Base-by-base conservation (phyloP, 2,888 invertebrate genomes). In the Aporophyla nigra region DNA sequence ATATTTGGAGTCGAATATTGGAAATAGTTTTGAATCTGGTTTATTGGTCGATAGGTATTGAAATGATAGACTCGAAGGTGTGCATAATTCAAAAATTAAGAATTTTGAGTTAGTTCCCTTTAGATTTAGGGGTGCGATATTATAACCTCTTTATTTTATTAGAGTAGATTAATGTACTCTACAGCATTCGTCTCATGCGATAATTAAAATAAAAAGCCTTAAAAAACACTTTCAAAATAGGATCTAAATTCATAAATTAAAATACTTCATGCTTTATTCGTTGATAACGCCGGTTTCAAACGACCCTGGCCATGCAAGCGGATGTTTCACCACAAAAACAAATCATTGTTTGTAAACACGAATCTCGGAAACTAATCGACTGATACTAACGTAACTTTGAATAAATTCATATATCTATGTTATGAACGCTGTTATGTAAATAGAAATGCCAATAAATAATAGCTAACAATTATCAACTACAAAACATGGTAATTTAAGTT, bases 321-420 rank as follows among this genome's bases (percentile, higher is more conserved):
- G 67, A 74, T 56, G n/a, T 53, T 58, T 61, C 33, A 21, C 40
- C 27, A 54, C 51, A 59, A 77, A 27, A 53, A 63, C 53, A 56
- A 14, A 21, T 46, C 53, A 83, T n/a, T 49, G 79, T 83, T 78
- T 67, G 58, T 83, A 80, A 80, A 80, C 83, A 80, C 24, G 24
- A 59, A 43, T 56, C 51, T 66, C 66, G 65, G 77, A 66, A 66
- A 76, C 59, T n/a, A 62, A 19, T 65, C 27, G 65, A 68, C 43
- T 56, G 65, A 9, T 46, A 61, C 43, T 51, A 46, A 80, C 24
- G 4, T 58, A 58, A 46, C 33, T 53, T 66, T 43, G 10, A 62
- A 58, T 49, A 19, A 40, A 63, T 49, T 46, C 40, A 24, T 51
- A 19, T 49, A 46, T 27, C 12, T 54, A 40, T 24, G 19, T 54